Evolutionary conservation across 2,113 vertebrate genomes (phyloP), one percentile per base, ranked within the genome.

Genomic region (Hippolais icterina): DNA sequence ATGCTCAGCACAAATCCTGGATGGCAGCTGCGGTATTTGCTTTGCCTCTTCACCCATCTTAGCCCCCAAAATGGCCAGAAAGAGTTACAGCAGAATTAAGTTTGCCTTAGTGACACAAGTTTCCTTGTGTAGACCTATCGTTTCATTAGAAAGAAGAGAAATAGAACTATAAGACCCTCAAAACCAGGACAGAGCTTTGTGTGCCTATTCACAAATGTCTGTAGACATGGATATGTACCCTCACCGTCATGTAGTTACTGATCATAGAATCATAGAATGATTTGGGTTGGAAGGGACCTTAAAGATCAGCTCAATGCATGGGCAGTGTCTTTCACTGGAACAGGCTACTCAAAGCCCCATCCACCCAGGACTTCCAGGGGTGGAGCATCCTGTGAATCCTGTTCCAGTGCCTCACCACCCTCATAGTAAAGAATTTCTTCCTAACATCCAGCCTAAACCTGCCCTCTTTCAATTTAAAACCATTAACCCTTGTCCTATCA

Each of bases 211-310:
- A 19, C 9, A 0, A 7, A 3, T 2, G 5, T 28, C 33, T 87
- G 69, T 64, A 69, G 44, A 9, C 7, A 3, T 17, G 9, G 14
- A 2, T 21, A 18, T 0, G 0, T 22, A 6, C 60, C 41, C 65
- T 60, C 0, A 0, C 31, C 24, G 3, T 17, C 5, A 1, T 3
- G 4, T 11, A 24, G 21, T 12, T 59, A 6, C 87, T 33, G 53
- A n/a, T 10, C n/a, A 60, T 4, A 39, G 60, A 33, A 14, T 21
- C 31, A 37, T 9, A 5, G 56, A 54, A 28, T 29, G 16, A 47
- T 47, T 47, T 60, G 69, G 23, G 20, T 29, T 46, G 46, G 46
- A 83, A 89, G 24, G n/a, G 28, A 25, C 33, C 5, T 20, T 46
- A 39, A 74, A 66, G 39, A 18, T n/a, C 23, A 60, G 29, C 28